phyloP scores from a whole-genome alignment of 2,797 vertebrate genomes.

The Chaunax sp. region DNA sequence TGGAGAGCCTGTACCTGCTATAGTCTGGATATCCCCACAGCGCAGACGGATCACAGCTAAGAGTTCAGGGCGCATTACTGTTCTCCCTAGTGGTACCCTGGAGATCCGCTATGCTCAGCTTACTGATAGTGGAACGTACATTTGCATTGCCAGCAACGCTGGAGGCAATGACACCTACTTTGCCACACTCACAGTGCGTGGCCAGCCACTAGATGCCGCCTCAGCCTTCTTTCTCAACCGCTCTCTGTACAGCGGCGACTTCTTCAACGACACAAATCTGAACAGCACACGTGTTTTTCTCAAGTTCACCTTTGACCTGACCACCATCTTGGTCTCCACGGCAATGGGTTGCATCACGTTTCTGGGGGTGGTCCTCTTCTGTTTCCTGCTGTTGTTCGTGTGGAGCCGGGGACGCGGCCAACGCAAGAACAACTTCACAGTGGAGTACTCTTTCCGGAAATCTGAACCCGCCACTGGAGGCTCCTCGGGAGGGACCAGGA shows the following conservation, averaged over 20 bases:
- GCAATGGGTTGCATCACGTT: conserved; percentile 99
- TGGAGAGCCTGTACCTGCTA: conserved; percentile 91
- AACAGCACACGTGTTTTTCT: conserved; percentile 93
- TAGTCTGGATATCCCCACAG: conserved; percentile 96
- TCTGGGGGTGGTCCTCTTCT: conserved; percentile 97
- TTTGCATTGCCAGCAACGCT: conserved; percentile 97
- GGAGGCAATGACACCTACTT: conserved; percentile 98
- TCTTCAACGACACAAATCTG: conserved; percentile 89
- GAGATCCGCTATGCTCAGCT: conserved; percentile 92
- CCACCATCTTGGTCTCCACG: conserved; percentile 97
- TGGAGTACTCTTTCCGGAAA: conserved; percentile 98
- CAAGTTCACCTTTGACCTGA: conserved; percentile 96
- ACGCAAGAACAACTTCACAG: conserved; percentile 97
- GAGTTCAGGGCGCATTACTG: conserved; percentile 86
- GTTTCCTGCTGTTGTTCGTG: conserved; percentile 96
- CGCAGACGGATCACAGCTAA: conserved; percentile 88
- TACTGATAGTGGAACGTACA: conserved; percentile 96
- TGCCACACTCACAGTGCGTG: conserved; percentile 90
- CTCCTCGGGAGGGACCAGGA: conserved; percentile 90
- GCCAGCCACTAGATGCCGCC: conserved; percentile 80
- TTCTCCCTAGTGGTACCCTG: conserved; percentile 91
- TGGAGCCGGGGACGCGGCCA: conserved; percentile 98
- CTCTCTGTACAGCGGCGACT: conserved; percentile 87
- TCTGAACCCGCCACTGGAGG: conserved; percentile 88
- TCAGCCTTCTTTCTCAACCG: conserved; percentile 86